Evolutionary conservation across 2,888 invertebrate species (phyloP).

Genomic region (Trachelus tabidus): DNA sequence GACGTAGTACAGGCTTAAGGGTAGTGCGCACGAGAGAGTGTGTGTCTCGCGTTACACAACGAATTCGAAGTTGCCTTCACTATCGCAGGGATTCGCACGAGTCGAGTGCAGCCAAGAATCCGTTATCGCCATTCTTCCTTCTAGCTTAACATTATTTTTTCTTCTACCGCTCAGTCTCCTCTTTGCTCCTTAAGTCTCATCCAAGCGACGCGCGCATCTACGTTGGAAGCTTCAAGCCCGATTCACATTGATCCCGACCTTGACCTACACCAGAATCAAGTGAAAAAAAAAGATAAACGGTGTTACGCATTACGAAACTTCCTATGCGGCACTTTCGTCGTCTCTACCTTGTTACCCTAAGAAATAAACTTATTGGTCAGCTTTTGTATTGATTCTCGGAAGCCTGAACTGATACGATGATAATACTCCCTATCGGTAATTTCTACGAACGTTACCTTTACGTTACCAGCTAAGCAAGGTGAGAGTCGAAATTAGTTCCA

Average conservation of each 20-base stretch:
- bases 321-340: not conserved
- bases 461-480: not conserved
- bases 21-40: not conserved
- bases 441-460: not conserved
- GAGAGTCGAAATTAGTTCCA: not conserved
- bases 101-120: not conserved
- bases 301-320: not conserved
- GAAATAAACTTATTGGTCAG: not conserved
- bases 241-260: not conserved
- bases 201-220: not conserved
- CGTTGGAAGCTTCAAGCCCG: not conserved
- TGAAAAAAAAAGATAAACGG: not conserved
- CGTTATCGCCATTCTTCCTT: not conserved
- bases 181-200: not conserved
- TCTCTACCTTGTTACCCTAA: not conserved
- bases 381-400: not conserved
- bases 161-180: not conserved
- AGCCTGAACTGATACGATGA: not conserved
- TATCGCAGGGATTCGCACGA: not conserved
- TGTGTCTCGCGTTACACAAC: not conserved
- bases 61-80: conserved; percentile 1
- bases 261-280: not conserved
- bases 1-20: not conserved
- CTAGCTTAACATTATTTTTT: not conserved
- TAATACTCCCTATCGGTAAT: not conserved